Conservation (phyloP, 2,113 vertebrate genomes). For the Deroptyus accipitrinus region DNA sequence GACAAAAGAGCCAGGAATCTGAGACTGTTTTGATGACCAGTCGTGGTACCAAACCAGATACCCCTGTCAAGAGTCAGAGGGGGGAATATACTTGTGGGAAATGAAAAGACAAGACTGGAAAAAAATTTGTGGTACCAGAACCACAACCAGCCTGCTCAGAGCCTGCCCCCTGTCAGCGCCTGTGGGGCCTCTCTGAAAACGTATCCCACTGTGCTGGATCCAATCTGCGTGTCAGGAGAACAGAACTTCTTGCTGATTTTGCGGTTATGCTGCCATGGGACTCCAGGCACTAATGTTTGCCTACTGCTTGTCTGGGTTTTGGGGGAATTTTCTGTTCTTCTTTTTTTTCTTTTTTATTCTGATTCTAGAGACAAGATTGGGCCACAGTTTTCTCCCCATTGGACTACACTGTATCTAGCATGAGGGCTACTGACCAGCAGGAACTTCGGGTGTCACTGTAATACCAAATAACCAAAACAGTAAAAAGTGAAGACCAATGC, state of each 20-base stretch:
- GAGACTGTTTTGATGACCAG: not conserved
- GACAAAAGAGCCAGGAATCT: not conserved
- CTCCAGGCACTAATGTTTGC: not conserved
- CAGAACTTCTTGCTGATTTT: not conserved
- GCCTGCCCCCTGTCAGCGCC: accelerated
- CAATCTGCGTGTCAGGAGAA: not conserved
- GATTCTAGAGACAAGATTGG: not conserved
- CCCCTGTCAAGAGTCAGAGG: accelerated
- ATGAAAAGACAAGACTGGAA: not conserved
- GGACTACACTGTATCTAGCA: not conserved
- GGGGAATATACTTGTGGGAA: not conserved
- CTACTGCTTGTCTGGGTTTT: not conserved
- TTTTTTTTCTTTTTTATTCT: not conserved
- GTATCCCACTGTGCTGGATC: not conserved
- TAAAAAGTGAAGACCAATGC: not conserved
- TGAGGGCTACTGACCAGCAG: not conserved
- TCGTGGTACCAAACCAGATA: not conserved
- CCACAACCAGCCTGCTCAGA: not conserved
- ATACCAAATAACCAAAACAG: not conserved
- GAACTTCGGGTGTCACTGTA: not conserved
- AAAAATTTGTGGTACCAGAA: not conserved
- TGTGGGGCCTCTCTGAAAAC: not conserved
- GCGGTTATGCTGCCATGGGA: not conserved
- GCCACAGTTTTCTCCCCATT: not conserved
- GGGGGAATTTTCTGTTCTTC: not conserved